phyloP scores from a whole-genome alignment of 2,113 vertebrate genomes.

The Pseudopodoces humilis region DNA sequence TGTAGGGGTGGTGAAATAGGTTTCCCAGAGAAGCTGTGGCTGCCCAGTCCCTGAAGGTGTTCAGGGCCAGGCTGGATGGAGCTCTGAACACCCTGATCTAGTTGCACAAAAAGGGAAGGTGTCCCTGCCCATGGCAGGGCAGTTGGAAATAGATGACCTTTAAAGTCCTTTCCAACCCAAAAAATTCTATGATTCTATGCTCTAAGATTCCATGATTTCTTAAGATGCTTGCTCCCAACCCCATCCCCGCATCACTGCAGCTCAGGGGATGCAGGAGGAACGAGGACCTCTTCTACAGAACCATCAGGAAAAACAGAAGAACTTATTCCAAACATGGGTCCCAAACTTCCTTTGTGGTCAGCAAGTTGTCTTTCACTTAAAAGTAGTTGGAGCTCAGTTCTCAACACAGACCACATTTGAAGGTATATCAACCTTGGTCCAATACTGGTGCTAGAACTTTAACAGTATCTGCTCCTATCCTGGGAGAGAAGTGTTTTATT shows the following conservation, averaged over 20 bases:
- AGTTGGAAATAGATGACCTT: background rate
- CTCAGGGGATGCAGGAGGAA: accelerated
- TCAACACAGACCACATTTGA: background rate
- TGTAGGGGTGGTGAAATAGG: background rate
- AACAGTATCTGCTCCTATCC: background rate
- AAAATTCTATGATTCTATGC: background rate
- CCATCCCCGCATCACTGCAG: background rate
- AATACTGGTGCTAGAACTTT: background rate
- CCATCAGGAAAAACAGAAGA: background rate
- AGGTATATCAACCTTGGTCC: background rate
- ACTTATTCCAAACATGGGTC: background rate
- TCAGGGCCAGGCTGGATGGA: background rate
- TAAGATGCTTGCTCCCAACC: background rate
- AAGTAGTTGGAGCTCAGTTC: background rate
- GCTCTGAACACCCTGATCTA: background rate
- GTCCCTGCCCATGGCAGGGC: background rate
- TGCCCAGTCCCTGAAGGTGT: accelerated
- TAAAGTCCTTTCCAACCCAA: background rate
- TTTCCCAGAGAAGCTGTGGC: background rate
- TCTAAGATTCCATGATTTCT: background rate
- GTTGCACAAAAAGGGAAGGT: background rate
- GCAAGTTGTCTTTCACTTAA: background rate
- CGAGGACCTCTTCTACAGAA: background rate
- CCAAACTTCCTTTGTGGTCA: background rate
- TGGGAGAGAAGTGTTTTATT: background rate